A percentile compares a stretch with the other conserved stretches of the same genome.
Evolutionary conservation across 2,797 vertebrate genomes (phyloP).

Genomic region (Urosaurus nigricauda): DNA sequence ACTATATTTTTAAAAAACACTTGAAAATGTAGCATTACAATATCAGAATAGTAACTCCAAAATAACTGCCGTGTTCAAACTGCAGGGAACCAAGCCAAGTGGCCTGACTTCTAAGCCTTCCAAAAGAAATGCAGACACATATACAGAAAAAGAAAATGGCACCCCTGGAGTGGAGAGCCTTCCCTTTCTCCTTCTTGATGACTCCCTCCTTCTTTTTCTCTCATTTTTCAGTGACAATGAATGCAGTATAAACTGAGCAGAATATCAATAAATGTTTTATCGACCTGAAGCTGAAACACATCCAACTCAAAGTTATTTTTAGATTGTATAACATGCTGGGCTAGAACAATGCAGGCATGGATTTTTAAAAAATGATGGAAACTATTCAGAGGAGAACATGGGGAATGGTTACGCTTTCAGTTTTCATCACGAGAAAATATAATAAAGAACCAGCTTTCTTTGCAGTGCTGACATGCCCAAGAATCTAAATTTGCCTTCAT

Average conservation of each 20-base stretch:
- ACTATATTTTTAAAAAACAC: neutral
- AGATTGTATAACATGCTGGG: conserved; percentile 64
- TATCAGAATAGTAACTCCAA: neutral
- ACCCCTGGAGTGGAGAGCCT: neutral
- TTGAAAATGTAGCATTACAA: neutral
- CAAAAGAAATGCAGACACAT: neutral
- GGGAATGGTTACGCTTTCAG: conserved; percentile 54
- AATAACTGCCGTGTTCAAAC: neutral
- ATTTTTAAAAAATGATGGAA: conserved; percentile 57
- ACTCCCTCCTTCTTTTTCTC: conserved; percentile 39
- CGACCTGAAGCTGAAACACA: conserved; percentile 71
- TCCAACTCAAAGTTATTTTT: conserved; percentile 65
- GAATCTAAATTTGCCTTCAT: conserved; percentile 30
- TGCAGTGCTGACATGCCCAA: neutral
- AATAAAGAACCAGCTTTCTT: conserved; percentile 15
- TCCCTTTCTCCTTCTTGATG: conserved; percentile 38
- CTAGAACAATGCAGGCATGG: conserved; percentile 71
- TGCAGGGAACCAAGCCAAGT: no score
- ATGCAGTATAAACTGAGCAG: conserved; percentile 59
- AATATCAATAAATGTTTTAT: conserved; percentile 78
- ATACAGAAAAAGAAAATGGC: conserved; percentile 4
- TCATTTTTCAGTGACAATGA: conserved; percentile 68
- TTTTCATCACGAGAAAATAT: conserved; percentile 49
- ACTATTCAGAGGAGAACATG: conserved; percentile 52
- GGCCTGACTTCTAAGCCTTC: no score